Evolutionary conservation across 1,140 invertebrate species (phyloP), one percentile per base, ranked within the genome.

Genomic region (Oryctes rhinoceros): DNA sequence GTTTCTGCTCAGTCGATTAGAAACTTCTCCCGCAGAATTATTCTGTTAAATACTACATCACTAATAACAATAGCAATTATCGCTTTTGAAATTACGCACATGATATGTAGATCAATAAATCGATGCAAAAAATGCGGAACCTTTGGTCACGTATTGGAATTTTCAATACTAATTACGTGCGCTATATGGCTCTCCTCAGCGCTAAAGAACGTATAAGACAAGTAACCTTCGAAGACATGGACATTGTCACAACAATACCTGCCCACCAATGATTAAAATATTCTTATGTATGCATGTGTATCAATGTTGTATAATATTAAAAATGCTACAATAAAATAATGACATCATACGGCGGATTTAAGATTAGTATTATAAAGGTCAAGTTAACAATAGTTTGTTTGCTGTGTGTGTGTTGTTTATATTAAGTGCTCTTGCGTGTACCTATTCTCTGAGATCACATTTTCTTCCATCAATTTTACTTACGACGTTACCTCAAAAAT

Each of bases 21-120:
- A 59, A 59, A 59, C 15, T 18, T 18, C 53, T 18, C 5, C 6
- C n/a, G 53, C 53, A 59, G 5, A 18, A 4, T 18, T 5, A 7
- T 10, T 11, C 11, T 3, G 5, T 9, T 53, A 53, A 59, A 59
- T 0, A 2, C 53, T n/a, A 59, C 15, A n/a, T 59, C 53, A 59
- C 53, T n/a, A 59, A 59, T 59, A 44, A 44, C 39, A 44, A 44
- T 59, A 18, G 6, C 53, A 59, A 59, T 59, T 59, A 59, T 59
- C 15, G n/a, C 53, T 6, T 18, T 18, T 18, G 18, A n/a, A n/a
- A 0, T 15, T 59, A 59, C 18, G 53, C 15, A n/a, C 15, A 15
- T 59, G n/a, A 59, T 59, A 59, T 59, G 53, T 59, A 59, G 53
- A 18, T 59, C 53, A 59, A n/a, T n/a, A 59, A 59, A 59, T 59